Percentiles rank a stretch among this genome's conserved stretches.
These are phyloP conservation scores for Dolichotis patagonum DNA, from an alignment of 2,113 vertebrate genomes.

Conservation along the genomic window DNA sequence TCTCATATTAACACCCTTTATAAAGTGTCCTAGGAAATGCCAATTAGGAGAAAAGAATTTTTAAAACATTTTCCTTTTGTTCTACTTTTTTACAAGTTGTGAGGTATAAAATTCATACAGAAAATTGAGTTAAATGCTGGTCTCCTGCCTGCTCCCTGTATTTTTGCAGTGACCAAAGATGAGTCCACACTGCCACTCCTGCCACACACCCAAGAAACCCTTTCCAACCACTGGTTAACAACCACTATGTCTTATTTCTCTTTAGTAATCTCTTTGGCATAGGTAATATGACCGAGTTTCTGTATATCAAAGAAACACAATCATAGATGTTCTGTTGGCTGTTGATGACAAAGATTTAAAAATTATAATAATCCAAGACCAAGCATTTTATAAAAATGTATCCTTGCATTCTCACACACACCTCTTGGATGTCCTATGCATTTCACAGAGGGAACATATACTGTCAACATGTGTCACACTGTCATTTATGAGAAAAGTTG, in stretches of 20 bases:
- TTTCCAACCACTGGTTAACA: background rate
- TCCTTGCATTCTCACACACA: background rate
- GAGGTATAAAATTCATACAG: background rate
- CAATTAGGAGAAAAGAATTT: background rate
- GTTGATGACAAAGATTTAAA: background rate
- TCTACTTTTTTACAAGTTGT: background rate
- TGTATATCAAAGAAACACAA: background rate
- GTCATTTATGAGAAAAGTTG: background rate
- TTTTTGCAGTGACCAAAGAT: background rate
- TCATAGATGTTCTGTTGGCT: background rate
- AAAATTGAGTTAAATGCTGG: background rate
- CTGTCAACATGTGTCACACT: background rate
- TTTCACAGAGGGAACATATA: background rate
- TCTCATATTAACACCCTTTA: background rate
- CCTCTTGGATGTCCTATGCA: background rate
- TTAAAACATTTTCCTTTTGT: background rate
- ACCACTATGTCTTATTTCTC: background rate
- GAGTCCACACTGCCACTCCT: background rate
- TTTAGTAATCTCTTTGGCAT: slow-evolving; percentile 25
- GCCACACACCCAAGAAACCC: background rate
- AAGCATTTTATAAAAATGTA: background rate
- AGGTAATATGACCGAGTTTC: background rate
- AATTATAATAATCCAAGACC: background rate
- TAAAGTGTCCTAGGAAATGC: background rate
- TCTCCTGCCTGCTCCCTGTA: background rate